Evolutionary conservation across 2,113 vertebrate genomes (phyloP).

Genomic region (Perognathus longimembris): DNA sequence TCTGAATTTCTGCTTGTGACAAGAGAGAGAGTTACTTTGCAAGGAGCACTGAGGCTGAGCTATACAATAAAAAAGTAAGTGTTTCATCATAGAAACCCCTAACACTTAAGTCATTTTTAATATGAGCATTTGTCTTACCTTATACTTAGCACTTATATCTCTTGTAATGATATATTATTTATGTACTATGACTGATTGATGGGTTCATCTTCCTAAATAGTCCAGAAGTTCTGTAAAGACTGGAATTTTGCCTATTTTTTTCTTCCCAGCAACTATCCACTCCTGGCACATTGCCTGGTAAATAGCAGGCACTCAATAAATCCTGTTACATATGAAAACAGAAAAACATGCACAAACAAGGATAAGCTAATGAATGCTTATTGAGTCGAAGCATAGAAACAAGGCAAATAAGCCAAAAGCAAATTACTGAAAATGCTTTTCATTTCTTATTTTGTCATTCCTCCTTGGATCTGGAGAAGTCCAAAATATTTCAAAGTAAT

Average conservation of each 20-base stretch:
- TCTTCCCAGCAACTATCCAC: not conserved
- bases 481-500: conserved; percentile 33
- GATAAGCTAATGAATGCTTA: conserved; percentile 32
- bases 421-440: not conserved
- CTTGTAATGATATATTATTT: not conserved
- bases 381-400: not conserved
- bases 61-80: conserved; percentile 14
- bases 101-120: not conserved
- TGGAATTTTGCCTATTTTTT: not conserved
- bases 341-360: not conserved
- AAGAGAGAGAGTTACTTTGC: not conserved
- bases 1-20: not conserved
- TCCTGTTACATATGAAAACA: not conserved
- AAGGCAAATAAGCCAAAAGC: conserved; percentile 38
- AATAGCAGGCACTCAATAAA: conserved; percentile 25
- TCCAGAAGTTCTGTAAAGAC: not conserved
- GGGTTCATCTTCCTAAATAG: conserved; percentile 10
- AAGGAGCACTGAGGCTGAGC: not conserved
- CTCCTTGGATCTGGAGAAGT: conserved; percentile 12
- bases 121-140: not conserved
- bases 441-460: conserved; percentile 35
- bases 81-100: not conserved
- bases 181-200: not conserved
- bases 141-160: not conserved
- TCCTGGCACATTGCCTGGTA: not conserved